Evolutionary conservation across 2,113 vertebrate genomes (phyloP), one percentile per base, ranked within the genome.

Genomic region (Zootoca vivipara): DNA sequence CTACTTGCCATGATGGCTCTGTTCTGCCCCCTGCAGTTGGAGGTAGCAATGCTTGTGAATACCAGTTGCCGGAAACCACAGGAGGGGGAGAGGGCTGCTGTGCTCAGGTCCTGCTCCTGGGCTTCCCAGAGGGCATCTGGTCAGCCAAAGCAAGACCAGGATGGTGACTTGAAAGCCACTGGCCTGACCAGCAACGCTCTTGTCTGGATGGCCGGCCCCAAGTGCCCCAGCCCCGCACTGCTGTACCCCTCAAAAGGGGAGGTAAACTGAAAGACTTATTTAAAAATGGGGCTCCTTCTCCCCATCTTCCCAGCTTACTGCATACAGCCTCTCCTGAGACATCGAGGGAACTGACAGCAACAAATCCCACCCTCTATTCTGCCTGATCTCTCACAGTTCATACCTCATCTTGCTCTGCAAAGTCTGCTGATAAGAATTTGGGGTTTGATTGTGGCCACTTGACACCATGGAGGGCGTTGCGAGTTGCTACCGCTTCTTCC

Each of bases 381-480:
- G 15, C 2, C 30, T 28, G 12, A n/a, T 12, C 20, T 18, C 28
- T 35, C 15, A 20, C 22, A 15, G 40, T 78, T 85, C 89, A 92
- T 95, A 98, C 98, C 98, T 98, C 98, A 2, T 98, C 97, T 94
- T 98, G 98, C 80, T 98, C 97, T 65, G 97, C 96, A 93, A 98
- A 99, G 92, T 99, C 98, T 42, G 98, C 98, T 1, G 93, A 96
- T 35, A 99, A 97, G 89, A 99, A 98, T 90, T 98, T 99, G 90
- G 98, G 98, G 88, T 99, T 99, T 92, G 98, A 98, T 56, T 95
- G 96, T 16, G 98, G 98, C 98, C 98, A 99, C 92, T 98, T 98
- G 70, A 98, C 97, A 13, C 98, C 97, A 13, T 99, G 98, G 4
- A 99, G 97, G 28, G 98, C 97, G 0, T 96, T 94, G 75, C 98